These are phyloP conservation scores for Corythornis cristatus DNA, from an alignment of 2,113 vertebrate genomes.

Conservation along the genomic window DNA sequence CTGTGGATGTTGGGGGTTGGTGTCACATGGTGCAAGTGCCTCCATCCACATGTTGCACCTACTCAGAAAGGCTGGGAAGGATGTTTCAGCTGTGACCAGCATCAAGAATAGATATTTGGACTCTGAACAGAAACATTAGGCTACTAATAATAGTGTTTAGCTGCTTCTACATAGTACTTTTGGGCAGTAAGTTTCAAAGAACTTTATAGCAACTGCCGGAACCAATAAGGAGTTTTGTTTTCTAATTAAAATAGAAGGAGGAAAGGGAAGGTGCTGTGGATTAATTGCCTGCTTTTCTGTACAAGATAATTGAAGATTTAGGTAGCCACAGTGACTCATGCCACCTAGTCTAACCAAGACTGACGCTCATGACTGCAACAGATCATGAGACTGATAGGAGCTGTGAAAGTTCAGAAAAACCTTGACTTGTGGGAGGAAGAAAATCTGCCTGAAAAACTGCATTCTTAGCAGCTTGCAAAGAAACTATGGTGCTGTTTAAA, in stretches of 20 bases:
- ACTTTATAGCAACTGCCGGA: background rate
- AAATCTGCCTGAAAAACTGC: slow-evolving; percentile 30
- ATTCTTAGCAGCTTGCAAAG: slow-evolving; percentile 12
- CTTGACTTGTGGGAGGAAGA: slow-evolving; percentile 37
- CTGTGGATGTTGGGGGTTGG: background rate
- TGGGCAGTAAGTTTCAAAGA: background rate
- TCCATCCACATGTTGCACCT: background rate
- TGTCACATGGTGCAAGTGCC: accelerated
- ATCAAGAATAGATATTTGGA: background rate
- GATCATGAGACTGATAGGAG: background rate
- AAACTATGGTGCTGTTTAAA: background rate
- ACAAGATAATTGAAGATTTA: background rate
- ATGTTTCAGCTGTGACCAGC: background rate
- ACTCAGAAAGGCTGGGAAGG: background rate
- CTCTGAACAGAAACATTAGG: background rate
- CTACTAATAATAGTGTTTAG: background rate
- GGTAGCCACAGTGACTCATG: slow-evolving; percentile 42
- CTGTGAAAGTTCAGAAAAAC: background rate
- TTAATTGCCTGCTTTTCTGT: background rate
- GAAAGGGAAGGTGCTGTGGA: background rate
- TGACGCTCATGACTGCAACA: slow-evolving; percentile 25
- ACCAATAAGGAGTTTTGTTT: background rate
- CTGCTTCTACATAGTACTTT: background rate
- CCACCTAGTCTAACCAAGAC: background rate
- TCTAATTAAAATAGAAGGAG: background rate